Evolutionary conservation across 2,113 vertebrate genomes (phyloP).

Genomic region (Callipepla squamata): DNA sequence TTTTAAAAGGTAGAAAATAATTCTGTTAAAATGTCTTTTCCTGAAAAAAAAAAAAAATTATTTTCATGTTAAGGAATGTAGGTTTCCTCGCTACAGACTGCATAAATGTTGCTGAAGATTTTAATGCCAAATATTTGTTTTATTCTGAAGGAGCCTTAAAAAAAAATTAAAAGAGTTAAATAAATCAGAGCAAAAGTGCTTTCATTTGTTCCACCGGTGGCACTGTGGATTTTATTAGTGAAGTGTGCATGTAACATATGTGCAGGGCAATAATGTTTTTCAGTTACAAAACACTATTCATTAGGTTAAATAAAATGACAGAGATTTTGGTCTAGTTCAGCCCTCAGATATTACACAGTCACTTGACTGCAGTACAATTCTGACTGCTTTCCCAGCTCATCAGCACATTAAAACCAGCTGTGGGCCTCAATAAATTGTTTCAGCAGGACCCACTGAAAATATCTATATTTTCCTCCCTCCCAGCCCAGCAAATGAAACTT

Average conservation of each 20-base stretch:
- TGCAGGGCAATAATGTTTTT: slow-evolving; percentile 59
- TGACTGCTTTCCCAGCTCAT: slow-evolving; percentile 75
- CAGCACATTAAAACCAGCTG: slow-evolving; percentile 77
- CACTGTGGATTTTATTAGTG: slow-evolving; percentile 44
- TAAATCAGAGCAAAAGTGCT: slow-evolving; percentile 1
- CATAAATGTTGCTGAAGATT: not conserved
- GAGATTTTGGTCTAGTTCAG: slow-evolving; percentile 64
- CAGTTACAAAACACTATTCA: slow-evolving; percentile 63
- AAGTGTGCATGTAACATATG: slow-evolving; percentile 41
- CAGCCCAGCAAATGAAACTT: slow-evolving; percentile 43
- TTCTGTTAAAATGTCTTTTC: not conserved
- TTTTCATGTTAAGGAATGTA: slow-evolving; percentile 2
- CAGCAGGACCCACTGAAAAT: slow-evolving; percentile 60
- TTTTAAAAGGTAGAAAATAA: slow-evolving; percentile 19
- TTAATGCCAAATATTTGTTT: slow-evolving; percentile 13
- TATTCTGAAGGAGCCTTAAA: not conserved
- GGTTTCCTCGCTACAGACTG: not conserved
- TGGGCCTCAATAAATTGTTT: slow-evolving; percentile 59
- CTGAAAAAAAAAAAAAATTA: not conserved
- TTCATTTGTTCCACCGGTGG: slow-evolving; percentile 53
- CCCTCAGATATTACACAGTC: slow-evolving; percentile 69
- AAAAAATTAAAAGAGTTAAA: not conserved
- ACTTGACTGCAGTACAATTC: slow-evolving; percentile 70
- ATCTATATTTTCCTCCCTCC: slow-evolving; percentile 47
- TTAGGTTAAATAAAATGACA: slow-evolving; percentile 74